Percentiles rank a stretch among this genome's conserved stretches.
phyloP scores from a whole-genome alignment of 2,888 invertebrate genomes.

The Gonocerus acuteangulatus region DNA sequence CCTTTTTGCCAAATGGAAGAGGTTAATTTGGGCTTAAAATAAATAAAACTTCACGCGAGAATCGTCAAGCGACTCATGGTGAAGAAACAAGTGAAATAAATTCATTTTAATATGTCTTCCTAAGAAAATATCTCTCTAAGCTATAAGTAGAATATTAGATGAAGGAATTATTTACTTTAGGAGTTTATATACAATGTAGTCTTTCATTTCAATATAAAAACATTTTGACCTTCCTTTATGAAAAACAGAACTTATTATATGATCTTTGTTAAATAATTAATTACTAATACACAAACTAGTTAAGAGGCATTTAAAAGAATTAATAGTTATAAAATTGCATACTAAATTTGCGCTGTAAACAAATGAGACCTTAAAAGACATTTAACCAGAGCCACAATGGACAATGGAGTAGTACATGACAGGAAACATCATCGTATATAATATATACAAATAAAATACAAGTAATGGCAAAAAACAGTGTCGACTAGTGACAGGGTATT shows the following conservation, averaged over 20 bases:
- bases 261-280: slow-evolving; percentile 21
- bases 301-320: slow-evolving; percentile 21
- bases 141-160: slow-evolving; percentile 2
- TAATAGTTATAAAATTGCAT: slow-evolving; percentile 14
- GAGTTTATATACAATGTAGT: background rate
- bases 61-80: slow-evolving; percentile 34
- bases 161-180: background rate
- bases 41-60: slow-evolving; percentile 30
- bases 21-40: slow-evolving; percentile 20
- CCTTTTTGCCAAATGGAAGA: slow-evolving; percentile 33
- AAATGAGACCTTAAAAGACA: slow-evolving; percentile 17
- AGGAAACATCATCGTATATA: slow-evolving; percentile 11
- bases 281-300: slow-evolving; percentile 15
- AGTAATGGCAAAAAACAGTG: slow-evolving; percentile 32
- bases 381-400: background rate
- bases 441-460: slow-evolving; percentile 12
- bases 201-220: slow-evolving; percentile 6
- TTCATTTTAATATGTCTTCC: too few species aligned
- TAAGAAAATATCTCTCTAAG: background rate
- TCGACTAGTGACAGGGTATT: slow-evolving; percentile 36
- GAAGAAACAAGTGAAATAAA: slow-evolving; percentile 18
- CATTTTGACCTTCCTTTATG: background rate
- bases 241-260: slow-evolving; percentile 6
- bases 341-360: background rate
- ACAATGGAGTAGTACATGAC: background rate